Evolutionary conservation across 2,888 invertebrate genomes (phyloP).

Genomic region (Scaeva pyrastri): DNA sequence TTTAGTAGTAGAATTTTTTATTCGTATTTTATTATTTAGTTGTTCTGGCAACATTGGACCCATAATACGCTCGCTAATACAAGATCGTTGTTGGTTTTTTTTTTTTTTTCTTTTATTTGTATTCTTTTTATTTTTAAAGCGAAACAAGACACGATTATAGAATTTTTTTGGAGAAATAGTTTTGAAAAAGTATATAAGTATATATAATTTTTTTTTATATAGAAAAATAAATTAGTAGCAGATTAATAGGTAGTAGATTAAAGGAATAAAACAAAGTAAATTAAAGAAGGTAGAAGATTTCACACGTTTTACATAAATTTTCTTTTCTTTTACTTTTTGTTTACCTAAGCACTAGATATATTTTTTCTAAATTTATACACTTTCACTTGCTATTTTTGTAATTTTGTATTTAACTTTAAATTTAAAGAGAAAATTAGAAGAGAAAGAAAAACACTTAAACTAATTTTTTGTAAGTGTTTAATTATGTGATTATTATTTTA

Average conservation of each 20-base stretch:
- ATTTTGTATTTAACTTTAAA: neutral
- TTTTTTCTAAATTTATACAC: slow-evolving; percentile 21
- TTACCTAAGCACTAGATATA: slow-evolving; percentile 33
- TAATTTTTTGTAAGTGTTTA: neutral
- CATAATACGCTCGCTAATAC: slow-evolving; percentile 76
- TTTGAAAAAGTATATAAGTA: no score
- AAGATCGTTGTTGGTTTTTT: slow-evolving; percentile 73
- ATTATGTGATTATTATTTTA: neutral
- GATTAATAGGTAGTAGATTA: slow-evolving; percentile 4
- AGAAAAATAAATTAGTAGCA: neutral
- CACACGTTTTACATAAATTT: slow-evolving; percentile 7
- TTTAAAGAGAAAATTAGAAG: neutral
- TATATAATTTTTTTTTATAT: no score
- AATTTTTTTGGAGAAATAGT: slow-evolving; percentile 25
- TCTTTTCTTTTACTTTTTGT: slow-evolving; percentile 24
- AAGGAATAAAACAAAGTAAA: slow-evolving; percentile 25
- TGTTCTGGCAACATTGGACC: slow-evolving; percentile 78
- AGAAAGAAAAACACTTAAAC: slow-evolving; percentile 35
- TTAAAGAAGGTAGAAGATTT: slow-evolving; percentile 38
- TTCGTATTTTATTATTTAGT: slow-evolving; percentile 52
- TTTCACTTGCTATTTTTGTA: slow-evolving; percentile 5
- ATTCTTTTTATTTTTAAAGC: slow-evolving; percentile 35
- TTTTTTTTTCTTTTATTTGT: slow-evolving; percentile 62
- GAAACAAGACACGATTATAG: slow-evolving; percentile 26
- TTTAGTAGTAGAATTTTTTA: slow-evolving; percentile 33